These are phyloP conservation scores for Scrobipalpa atriplicella DNA, from an alignment of 2,888 invertebrate species.

Conservation along the genomic window DNA sequence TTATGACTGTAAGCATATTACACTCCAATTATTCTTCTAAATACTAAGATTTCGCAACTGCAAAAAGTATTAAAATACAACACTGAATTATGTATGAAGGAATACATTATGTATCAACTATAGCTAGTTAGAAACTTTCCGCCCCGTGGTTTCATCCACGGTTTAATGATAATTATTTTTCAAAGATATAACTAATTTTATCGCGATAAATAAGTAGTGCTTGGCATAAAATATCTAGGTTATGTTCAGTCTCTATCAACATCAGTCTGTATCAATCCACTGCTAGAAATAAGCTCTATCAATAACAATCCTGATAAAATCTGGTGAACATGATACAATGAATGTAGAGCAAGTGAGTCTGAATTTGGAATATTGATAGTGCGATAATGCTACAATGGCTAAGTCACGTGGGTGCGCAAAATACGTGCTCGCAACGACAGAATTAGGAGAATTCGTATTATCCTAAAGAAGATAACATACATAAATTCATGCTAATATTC, in stretches of 20 bases:
- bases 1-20: constrained; percentile 42
- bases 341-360: constrained; percentile 28
- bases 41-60: constrained; percentile 45
- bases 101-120: constrained; percentile 37
- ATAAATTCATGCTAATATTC: no score
- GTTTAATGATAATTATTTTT: no score
- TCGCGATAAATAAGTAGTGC: no score
- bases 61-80: constrained; percentile 34
- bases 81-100: constrained; percentile 43
- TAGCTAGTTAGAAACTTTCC: no score
- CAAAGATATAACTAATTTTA: no score
- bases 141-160: no score
- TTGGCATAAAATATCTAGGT: no score
- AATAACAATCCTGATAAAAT: constrained; percentile 25
- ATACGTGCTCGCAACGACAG: constrained; percentile 34
- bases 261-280: no score
- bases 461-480: no score
- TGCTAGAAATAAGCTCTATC: no score
- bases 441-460: no score
- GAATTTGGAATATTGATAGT: constrained; percentile 32
- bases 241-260: no score
- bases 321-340: constrained; percentile 24
- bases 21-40: constrained; percentile 37
- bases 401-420: constrained; percentile 36
- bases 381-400: constrained; percentile 32